Base-by-base conservation (phyloP, 2,888 invertebrate species). In the Meloe dianella region DNA sequence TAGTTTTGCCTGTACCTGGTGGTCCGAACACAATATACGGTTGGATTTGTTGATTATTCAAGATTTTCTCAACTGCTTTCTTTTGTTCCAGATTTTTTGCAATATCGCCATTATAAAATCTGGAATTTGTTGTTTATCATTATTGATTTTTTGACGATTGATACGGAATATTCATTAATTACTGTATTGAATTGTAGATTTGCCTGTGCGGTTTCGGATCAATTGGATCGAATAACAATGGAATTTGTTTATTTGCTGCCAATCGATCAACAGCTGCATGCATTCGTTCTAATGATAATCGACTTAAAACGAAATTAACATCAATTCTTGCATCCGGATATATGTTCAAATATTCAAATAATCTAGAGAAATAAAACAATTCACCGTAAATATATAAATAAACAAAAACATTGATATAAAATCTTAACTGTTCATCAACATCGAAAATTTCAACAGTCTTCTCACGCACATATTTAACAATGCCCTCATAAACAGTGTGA, bases 11-110 rank as follows among this genome's bases (percentile, higher is more conserved):
- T 0, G 91, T 91, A 68, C 95, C 96, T 59, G 96, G 95, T 47
- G 96, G 96, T 1, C 96, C 96, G 83, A 91, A 95, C 56, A 96
- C 86, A 38, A 95, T 88, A 77, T 94, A 96, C 0, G 96, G 95
- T 0, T 87, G 87, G 0, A 87, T 86, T 6, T 87, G 85, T 0
- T 88, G 86, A 0, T 89, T 89, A 20, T 87, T 84, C 7, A 91
- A 76, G 59, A 93, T 91, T 74, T 91, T 89, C 61, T 84, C 79
- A 0, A 95, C 90, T 1, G 92, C 92, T 60, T 85, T 84, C 70
- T 84, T 84, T 77, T 93, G 92, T 73, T 90, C 87, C 0, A 79
- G 74, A 81, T 92, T 92, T 0, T 74, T 72, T 56, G 80, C 82
- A 35, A 92, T 84, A 1, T 69, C 67, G 22, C 72, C 41, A 71